Percentiles rank a stretch among this genome's conserved stretches.
phyloP scores from a whole-genome alignment of 2,113 vertebrate genomes.

The Aptenodytes patagonicus region DNA sequence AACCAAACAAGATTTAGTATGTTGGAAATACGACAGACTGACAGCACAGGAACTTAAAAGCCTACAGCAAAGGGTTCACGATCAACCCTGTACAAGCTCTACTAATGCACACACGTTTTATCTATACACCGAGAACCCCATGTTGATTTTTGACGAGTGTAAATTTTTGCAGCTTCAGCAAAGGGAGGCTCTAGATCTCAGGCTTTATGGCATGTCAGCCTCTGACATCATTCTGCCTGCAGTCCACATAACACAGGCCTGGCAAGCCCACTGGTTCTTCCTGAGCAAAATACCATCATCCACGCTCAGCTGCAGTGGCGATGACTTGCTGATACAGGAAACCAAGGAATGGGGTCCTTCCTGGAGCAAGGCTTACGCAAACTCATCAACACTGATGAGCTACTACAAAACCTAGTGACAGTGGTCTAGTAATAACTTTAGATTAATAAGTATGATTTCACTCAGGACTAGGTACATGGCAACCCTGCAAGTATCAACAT shows the following conservation, averaged over 20 bases:
- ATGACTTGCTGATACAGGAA: neutral
- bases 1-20: neutral
- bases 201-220: neutral
- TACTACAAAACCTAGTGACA: neutral
- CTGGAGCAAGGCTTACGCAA: neutral
- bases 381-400: too few relatives aligned
- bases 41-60: neutral
- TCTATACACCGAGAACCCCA: neutral
- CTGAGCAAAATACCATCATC: neutral
- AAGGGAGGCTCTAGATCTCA: neutral
- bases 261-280: neutral
- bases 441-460: neutral
- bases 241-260: neutral
- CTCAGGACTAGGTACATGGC: neutral
- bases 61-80: neutral
- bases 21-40: neutral
- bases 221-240: neutral
- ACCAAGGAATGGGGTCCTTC: neutral
- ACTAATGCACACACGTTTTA: neutral
- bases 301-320: neutral
- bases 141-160: neutral
- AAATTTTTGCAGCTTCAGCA: neutral
- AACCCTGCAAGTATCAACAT: rapidly evolving
- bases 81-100: neutral
- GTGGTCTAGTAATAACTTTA: neutral